These are phyloP conservation scores for Ctenochaetus hawaiiensis DNA, from an alignment of 2,797 vertebrate species.

Conservation along the genomic window DNA sequence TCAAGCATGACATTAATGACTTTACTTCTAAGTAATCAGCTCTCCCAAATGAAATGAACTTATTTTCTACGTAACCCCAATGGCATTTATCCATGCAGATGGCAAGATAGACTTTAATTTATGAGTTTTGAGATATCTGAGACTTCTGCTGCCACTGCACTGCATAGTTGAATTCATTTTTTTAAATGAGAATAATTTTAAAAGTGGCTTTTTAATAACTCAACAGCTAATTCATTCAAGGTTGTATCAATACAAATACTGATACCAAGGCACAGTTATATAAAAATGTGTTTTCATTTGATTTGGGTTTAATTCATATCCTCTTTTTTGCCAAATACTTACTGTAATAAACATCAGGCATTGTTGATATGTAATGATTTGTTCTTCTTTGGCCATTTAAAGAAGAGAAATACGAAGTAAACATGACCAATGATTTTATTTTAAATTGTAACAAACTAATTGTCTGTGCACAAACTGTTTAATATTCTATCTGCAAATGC, in stretches of 20 bases:
- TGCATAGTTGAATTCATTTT: background rate
- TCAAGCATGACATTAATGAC: background rate
- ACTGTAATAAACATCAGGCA: no score
- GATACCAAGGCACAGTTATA: background rate
- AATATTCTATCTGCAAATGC: background rate
- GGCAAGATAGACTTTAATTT: background rate
- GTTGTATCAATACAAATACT: background rate
- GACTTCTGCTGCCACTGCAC: background rate
- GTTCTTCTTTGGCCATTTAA: no score
- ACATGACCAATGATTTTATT: no score
- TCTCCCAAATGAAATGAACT: background rate
- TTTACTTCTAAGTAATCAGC: background rate
- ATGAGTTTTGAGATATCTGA: slow-evolving; percentile 5
- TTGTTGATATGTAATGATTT: no score
- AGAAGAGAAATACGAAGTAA: no score
- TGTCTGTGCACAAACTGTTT: slow-evolving; percentile 8
- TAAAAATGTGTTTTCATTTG: background rate
- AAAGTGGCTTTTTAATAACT: slow-evolving; percentile 13
- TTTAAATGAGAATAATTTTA: background rate
- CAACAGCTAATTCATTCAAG: background rate
- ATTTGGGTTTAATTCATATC: background rate
- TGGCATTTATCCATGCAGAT: background rate
- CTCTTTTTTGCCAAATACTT: background rate
- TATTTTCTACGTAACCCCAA: background rate
- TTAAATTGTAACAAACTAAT: background rate